These are phyloP conservation scores for Ellobius talpinus DNA, from an alignment of 2,113 vertebrate species.

Conservation along the genomic window DNA sequence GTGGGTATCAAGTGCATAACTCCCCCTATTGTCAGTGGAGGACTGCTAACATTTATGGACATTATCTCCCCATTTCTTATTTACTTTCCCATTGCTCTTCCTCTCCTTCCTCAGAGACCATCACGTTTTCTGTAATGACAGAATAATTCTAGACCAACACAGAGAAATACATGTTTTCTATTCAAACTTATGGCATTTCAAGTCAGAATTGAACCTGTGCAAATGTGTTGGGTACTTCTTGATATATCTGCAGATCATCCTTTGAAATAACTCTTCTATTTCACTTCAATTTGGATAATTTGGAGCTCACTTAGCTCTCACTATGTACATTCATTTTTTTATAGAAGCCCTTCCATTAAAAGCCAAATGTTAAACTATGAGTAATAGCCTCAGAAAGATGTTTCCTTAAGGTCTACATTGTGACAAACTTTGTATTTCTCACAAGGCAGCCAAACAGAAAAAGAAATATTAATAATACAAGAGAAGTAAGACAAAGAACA, in stretches of 20 bases:
- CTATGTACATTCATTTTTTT: not conserved
- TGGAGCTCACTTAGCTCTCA: not conserved
- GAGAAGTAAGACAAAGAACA: not conserved
- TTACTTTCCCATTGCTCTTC: not conserved
- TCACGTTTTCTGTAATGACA: not conserved
- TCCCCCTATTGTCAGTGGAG: not conserved
- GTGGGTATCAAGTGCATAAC: not conserved
- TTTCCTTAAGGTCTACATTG: constrained; percentile 16
- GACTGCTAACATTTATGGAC: not conserved
- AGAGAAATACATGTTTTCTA: not conserved
- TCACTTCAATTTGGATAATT: constrained; percentile 33
- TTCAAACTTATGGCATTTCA: not conserved
- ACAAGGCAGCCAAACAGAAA: not conserved
- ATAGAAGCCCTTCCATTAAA: not conserved
- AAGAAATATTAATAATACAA: constrained; percentile 56
- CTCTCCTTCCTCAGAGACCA: not conserved
- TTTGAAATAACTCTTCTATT: not conserved
- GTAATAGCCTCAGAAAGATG: not conserved
- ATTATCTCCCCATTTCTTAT: not conserved
- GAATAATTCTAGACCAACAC: not conserved
- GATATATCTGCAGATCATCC: not conserved
- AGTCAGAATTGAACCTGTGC: not conserved
- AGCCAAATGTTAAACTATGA: not conserved
- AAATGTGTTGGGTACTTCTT: not conserved
- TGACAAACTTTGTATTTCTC: constrained; percentile 47